Conservation (phyloP, 2,888 invertebrate genomes). For the Ariolimax columbianus region DNA sequence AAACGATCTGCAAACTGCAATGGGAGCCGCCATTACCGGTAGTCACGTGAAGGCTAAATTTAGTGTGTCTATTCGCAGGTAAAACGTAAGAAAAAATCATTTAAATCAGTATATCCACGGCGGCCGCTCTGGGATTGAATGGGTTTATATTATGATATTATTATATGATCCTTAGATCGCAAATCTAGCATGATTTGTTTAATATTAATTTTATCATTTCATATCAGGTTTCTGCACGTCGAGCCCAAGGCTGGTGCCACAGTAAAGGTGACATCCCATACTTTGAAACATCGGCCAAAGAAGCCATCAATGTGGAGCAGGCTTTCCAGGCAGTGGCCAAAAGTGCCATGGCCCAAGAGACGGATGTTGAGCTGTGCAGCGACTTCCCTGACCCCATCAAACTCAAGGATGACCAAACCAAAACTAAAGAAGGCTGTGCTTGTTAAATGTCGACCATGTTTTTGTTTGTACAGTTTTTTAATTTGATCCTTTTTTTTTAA, state of each 20-base stretch:
- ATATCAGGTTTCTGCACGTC: constrained; percentile 77
- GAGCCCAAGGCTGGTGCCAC: constrained; percentile 98
- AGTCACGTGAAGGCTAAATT: no score
- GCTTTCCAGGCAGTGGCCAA: constrained; percentile 99
- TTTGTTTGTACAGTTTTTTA: constrained; percentile 7
- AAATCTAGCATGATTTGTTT: no score
- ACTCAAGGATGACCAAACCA: constrained; percentile 73
- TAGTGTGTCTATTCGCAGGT: no score
- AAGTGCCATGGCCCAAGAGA: constrained; percentile 90
- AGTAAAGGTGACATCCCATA: constrained; percentile 99
- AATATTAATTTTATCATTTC: no score
- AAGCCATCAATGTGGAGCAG: constrained; percentile 98
- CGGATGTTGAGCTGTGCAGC: constrained; percentile 94
- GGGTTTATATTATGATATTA: no score
- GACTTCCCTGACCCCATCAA: constrained; percentile 97
- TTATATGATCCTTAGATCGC: no score
- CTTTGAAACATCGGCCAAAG: constrained; percentile 99
- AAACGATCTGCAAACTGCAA: no score
- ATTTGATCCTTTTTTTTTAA: not conserved
- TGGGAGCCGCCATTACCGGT: no score
- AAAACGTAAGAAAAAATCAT: no score
- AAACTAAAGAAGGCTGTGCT: constrained; percentile 58
- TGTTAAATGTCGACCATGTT: constrained; percentile 9
- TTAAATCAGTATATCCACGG: no score
- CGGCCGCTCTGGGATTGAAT: no score